phyloP scores from a whole-genome alignment of 2,888 invertebrate genomes.

The Caenorhabditis virilis region DNA sequence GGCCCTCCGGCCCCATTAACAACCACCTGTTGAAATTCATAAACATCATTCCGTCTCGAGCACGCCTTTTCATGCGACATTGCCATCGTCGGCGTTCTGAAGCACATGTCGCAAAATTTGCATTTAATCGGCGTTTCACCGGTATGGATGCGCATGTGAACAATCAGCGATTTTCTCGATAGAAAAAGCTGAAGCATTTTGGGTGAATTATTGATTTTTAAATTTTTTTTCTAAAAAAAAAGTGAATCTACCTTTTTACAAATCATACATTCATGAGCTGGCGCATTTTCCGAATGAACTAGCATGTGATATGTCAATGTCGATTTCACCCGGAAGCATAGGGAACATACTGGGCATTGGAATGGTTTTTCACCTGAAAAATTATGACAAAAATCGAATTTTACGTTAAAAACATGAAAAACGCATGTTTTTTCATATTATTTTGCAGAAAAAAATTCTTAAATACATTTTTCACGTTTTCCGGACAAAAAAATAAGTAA shows the following conservation, averaged over 20 bases:
- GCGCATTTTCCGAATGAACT: slow-evolving; percentile 29
- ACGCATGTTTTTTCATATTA: no score
- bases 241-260: neutral
- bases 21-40: no score
- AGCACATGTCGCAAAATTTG: slow-evolving; percentile 20
- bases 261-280: slow-evolving; percentile 44
- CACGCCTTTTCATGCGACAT: neutral
- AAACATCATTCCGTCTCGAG: neutral
- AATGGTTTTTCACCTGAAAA: slow-evolving; percentile 45
- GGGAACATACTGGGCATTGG: slow-evolving; percentile 40
- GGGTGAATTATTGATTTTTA: neutral
- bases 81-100: neutral
- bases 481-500: no score
- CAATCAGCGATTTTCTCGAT: slow-evolving; percentile 27
- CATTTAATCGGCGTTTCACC: slow-evolving; percentile 38
- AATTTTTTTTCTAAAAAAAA: neutral
- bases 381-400: no score
- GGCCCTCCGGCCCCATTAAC: no score
- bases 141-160: slow-evolving; percentile 43
- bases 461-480: no score
- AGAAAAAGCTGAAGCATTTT: slow-evolving; percentile 19
- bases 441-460: no score
- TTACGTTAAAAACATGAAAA: no score
- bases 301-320: slow-evolving; percentile 33
- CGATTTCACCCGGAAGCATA: slow-evolving; percentile 35